These are phyloP conservation scores for Carterocephalus palaemon DNA, from an alignment of 2,888 invertebrate genomes.

Conservation along the genomic window DNA sequence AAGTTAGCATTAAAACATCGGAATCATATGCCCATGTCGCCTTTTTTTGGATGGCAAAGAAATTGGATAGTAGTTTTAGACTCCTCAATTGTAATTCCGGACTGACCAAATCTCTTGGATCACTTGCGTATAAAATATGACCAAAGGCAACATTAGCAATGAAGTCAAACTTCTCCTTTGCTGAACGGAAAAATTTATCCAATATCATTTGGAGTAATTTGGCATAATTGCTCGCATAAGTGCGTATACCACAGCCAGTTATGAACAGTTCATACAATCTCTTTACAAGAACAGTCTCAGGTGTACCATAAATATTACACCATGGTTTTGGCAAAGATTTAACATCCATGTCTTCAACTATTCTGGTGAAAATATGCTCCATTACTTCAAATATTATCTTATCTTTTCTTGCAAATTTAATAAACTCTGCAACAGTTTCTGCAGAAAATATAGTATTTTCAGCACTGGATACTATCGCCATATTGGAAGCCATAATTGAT, in stretches of 20 bases:
- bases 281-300: slow-evolving; percentile 58
- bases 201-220: slow-evolving; percentile 66
- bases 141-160: slow-evolving; percentile 78
- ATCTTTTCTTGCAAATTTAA: slow-evolving; percentile 56
- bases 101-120: slow-evolving; percentile 65
- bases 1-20: slow-evolving; percentile 69
- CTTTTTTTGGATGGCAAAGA: slow-evolving; percentile 46
- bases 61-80: slow-evolving; percentile 61
- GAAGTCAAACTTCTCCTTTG: slow-evolving; percentile 74
- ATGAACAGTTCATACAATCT: slow-evolving; percentile 70
- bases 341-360: slow-evolving; percentile 70
- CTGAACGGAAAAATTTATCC: slow-evolving; percentile 57
- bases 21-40: slow-evolving; percentile 61
- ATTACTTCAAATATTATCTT: slow-evolving; percentile 78
- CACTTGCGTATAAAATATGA: slow-evolving; percentile 61
- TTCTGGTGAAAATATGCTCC: slow-evolving; percentile 71
- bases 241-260: slow-evolving; percentile 64
- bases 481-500: slow-evolving; percentile 57
- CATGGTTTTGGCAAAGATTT: slow-evolving; percentile 56
- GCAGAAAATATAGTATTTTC: slow-evolving; percentile 48
- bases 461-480: slow-evolving; percentile 52
- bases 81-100: slow-evolving; percentile 74
- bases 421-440: slow-evolving; percentile 50
- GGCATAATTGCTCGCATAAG: slow-evolving; percentile 56
- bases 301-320: slow-evolving; percentile 63